Base-by-base conservation (phyloP, 2,113 vertebrate species). In the Hipposideros armiger region DNA sequence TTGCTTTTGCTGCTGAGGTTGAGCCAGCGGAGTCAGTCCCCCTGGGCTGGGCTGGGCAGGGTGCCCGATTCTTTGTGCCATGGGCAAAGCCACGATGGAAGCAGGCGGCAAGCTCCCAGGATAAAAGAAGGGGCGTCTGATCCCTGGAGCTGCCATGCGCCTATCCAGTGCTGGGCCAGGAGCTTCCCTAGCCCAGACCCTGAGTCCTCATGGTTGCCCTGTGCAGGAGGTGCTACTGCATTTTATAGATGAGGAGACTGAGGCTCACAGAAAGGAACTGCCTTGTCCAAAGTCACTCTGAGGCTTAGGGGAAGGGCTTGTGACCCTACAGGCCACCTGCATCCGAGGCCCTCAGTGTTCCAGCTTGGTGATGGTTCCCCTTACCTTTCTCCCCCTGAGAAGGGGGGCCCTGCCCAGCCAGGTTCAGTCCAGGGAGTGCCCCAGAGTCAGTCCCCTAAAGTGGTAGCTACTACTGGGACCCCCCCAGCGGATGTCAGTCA, bases 401-500 rank as follows among this genome's bases (percentile, higher is more conserved):
- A 40, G 26, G 20, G 11, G 4, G 7, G 6, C 11, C 15, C 40
- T 83, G 19, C 20, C 72, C 22, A 62, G 82, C 24, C 70, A 28
- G 64, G 15, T 66, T n/a, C 86, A 54, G 10, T 81, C 89, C 74
- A 73, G 47, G 7, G 45, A 84, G 32, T 4, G 62, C 45, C 73
- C 81, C 67, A 32, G 60, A 40, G 91, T 42, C 32, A 20, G 74
- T 10, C 20, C 54, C 81, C 70, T 84, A 70, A 26, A 30, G 40
- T 20, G 36, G 62, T 16, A 42, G 64, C 42, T 66, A 77, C 89
- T 70, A 13, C 30, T 11, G 66, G 58, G 95, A 91, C 77, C 91
- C 92, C 89, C 89, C 77, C 72, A 91, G 82, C 85, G 85, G 86
- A 42, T 77, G 83, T 64, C 94, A 89, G 56, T 85, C 94, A 94